Evolutionary conservation across 2,113 vertebrate species (phyloP).

Genomic region (Eulacestoma nigropectus): DNA sequence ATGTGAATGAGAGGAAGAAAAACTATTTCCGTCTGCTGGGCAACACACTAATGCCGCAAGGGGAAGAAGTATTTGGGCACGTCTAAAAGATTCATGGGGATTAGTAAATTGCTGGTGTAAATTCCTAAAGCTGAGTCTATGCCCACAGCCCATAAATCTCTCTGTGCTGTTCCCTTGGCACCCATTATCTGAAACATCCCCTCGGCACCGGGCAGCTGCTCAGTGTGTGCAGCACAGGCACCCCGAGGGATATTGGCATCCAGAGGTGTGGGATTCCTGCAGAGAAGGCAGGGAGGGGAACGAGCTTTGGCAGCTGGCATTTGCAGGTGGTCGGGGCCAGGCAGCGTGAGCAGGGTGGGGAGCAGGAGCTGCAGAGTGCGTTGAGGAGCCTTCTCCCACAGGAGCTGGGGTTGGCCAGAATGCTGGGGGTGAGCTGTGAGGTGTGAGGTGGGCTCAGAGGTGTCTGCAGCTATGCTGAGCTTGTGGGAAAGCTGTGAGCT

Average conservation of each 20-base stretch:
- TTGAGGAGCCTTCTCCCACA: accelerated
- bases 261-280: not conserved
- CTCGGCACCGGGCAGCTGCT: accelerated
- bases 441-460: not conserved
- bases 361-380: accelerated
- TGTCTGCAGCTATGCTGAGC: not conserved
- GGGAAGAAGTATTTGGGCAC: not conserved
- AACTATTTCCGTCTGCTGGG: not conserved
- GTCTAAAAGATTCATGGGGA: not conserved
- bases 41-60: not conserved
- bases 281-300: not conserved
- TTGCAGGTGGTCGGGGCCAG: not conserved
- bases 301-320: not conserved
- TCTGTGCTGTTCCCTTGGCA: not conserved
- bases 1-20: not conserved
- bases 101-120: not conserved
- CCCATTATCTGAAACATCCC: not conserved
- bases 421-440: not conserved
- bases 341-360: accelerated
- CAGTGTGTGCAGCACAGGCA: not conserved
- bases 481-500: not conserved
- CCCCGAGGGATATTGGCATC: not conserved
- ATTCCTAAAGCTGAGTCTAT: not conserved
- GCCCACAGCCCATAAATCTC: not conserved
- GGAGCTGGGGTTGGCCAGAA: not conserved